Evolutionary conservation across 2,113 vertebrate species (phyloP), one percentile per base, ranked within the genome.

Genomic region (Microtus ochrogaster): DNA sequence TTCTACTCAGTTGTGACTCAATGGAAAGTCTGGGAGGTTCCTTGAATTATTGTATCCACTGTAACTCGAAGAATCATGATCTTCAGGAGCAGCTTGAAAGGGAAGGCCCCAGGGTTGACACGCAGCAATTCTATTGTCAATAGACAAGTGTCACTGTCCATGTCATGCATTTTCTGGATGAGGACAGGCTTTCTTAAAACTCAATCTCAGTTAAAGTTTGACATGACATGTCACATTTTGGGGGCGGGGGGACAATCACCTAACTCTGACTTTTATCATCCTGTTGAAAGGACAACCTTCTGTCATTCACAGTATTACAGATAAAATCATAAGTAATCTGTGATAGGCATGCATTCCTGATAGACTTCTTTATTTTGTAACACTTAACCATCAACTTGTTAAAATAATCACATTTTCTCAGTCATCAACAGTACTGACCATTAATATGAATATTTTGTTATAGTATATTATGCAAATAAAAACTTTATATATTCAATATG

Each of bases 191-290:
- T 24, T 21, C 26, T 8, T 36, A 61, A 89, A 76, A 77, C 39
- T 77, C 24, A 19, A 36, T 33, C 28, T 63, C 5, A 2, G 2
- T 19, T 72, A 55, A 65, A 47, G n/a, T n/a, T 24, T 63, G 2
- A 74, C 7, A 22, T 44, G 72, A 28, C 12, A 28, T 13, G 65
- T 78, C 13, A 49, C 41, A n/a, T 65, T 78, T 63, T 49, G 3
- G 0, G 44, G 1, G 47, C n/a, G 47, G 49, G 30, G 1, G 41
- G 10, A 0, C 30, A 26, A 21, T 49, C 41, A 77, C 2, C 7
- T 47, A 21, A 36, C 7, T 39, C 5, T 19, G 9, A 74, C 16
- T 44, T 26, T 90, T 86, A 82, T 4, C 26, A 86, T 10, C 2
- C 21, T 74, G 9, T 39, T 41, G 28, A 74, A 21, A 52, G 7